Evolutionary conservation across 92 coral and sea anemone genomes (phyloP), one percentile per base, ranked within the genome.

Genomic region (Porites divaricata): DNA sequence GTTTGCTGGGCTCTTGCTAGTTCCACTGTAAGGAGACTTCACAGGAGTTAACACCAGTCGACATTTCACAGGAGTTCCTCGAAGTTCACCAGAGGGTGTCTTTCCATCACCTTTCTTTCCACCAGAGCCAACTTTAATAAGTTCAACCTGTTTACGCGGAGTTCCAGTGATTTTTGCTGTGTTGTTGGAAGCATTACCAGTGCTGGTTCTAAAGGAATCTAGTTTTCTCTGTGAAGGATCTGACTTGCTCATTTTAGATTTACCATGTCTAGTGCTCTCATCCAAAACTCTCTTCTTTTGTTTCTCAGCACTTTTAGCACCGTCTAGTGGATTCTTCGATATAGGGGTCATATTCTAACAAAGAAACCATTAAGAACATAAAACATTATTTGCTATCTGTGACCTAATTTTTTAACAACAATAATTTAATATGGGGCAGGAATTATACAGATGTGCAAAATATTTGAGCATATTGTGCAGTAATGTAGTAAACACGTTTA

Each of bases 171-270:
- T 24, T 26, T 15, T 63, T 21, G 25, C 80, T 20, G 56, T 78
- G 63, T 26, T 74, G 45, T 61, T 54, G 35, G 85, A 35, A 63
- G 69, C 65, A 23, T 65, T 67, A 6, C 76, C 84, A 65, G 24
- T 41, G n/a, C 77, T 61, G 50, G 80, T 81, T 52, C 90, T 86
- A 58, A 93, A 93, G 24, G 84, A 87, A 53, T 93, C 97, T 0
- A 94, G 89, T 20, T 91, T 94, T 71, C 83, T 82, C 83, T 94
- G 98, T 17, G 90, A 74, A 50, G 93, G 92, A 59, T 87, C 94
- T 11, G 64, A 25, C 72, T 89, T 91, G 45, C 76, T 84, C 51
- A 63, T 35, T 80, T 73, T 81, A 9, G 78, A 59, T 57, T 89
- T 89, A 13, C 72, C 77, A 20, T 86, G 69, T 21, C 64, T 13